Base-by-base conservation (phyloP, 2,113 vertebrate species). In the Percina caprodes region DNA sequence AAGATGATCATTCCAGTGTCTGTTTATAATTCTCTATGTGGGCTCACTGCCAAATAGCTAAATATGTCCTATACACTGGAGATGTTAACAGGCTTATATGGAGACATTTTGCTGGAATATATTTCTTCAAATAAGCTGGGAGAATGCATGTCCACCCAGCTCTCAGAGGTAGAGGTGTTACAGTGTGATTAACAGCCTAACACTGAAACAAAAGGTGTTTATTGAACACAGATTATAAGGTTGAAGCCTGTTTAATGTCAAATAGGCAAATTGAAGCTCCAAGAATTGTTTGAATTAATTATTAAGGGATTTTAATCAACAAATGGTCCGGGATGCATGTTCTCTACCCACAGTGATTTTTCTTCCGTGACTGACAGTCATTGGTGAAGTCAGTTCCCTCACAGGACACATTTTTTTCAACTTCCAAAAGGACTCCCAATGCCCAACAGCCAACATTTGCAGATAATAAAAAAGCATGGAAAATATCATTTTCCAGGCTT, bases 1-100 rank as follows among this genome's bases (percentile, higher is more conserved):
- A 68, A 88, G 74, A 84, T 89, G 74, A 77, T 42, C 16, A 74
- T 69, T 71, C 46, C 26, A 63, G 26, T 15, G 24, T 63, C 71
- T 74, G 14, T 58, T 49, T 77, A 46, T 74, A 74, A 71, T 58
- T 66, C 26, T 60, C 24, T 42, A 71, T 4, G 58, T 10, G 46
- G 75, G 56, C 76, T 69, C 16, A 23, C 23, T 60, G 66, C 73
- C 62, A 68, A 69, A 55, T 1, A 59, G 51, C 62, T 67, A 67
- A 85, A 77, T 60, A 72, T 78, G 35, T 49, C 73, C 39, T 69
- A 48, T 72, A 48, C 42, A 72, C 24, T 15, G 49, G 49, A 69
- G 62, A 85, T 61, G 67, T 33, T 39, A 72, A 65, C 39, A 63
- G 69, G 42, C 39, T 85, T 69, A 49, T 30, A 21, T 52, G 15